Conservation (phyloP, 1,140 invertebrate species). For the Lysiphlebus fabarum region DNA sequence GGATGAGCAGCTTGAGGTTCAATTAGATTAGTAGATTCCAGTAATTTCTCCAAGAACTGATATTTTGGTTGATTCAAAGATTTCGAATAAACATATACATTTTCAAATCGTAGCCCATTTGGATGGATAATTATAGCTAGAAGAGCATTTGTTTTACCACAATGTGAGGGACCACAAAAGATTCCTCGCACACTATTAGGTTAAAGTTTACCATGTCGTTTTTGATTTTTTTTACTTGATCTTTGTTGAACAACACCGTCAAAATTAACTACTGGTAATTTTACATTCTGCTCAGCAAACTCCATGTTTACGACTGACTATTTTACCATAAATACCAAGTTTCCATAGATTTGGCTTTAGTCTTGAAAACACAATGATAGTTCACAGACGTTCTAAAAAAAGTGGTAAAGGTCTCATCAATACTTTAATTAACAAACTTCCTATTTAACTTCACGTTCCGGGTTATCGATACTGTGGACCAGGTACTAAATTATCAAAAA, state of each 20-base stretch:
- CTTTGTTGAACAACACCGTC: neutral
- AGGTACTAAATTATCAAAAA: no score
- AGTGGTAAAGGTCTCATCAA: no score
- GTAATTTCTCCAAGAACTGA: neutral
- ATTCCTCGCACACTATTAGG: slow-evolving; percentile 1
- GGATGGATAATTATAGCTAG: neutral
- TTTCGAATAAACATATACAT: slow-evolving; percentile 4
- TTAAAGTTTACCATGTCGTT: neutral
- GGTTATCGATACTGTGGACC: no score
- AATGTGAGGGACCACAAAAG: neutral
- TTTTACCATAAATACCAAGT: no score
- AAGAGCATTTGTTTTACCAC: slow-evolving; percentile 1
- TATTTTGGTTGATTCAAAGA: neutral
- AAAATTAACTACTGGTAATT: no score
- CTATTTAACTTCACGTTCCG: no score
- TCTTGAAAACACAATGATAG: no score
- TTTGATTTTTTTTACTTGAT: neutral
- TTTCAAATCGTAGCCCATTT: slow-evolving; percentile 1
- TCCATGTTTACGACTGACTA: slow-evolving; percentile 26
- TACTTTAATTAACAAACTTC: no score
- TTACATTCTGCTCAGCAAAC: slow-evolving; percentile 16
- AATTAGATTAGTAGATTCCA: no score
- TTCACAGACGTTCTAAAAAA: no score
- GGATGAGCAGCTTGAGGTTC: no score
- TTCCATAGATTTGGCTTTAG: no score